phyloP scores from a whole-genome alignment of 2,113 vertebrate species.

The Indicator maculatus region DNA sequence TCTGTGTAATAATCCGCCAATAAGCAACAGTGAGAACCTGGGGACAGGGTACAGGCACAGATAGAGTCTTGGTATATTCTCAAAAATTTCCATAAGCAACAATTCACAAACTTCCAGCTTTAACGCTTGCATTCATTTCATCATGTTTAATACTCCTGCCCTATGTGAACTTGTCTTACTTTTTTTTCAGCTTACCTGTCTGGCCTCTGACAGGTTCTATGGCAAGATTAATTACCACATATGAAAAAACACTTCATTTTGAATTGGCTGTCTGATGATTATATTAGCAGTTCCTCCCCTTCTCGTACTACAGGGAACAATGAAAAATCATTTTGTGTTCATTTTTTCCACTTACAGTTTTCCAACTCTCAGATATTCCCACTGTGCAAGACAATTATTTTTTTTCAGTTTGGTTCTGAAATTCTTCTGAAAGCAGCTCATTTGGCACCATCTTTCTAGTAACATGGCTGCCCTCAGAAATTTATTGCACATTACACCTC shows the following conservation, averaged over 20 bases:
- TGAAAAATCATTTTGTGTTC: not conserved
- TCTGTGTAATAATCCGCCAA: not conserved
- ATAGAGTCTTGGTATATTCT: not conserved
- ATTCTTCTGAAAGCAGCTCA: not conserved
- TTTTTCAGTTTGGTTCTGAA: not conserved
- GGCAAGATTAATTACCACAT: not conserved
- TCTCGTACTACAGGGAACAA: not conserved
- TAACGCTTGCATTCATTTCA: not conserved
- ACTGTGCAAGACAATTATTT: not conserved
- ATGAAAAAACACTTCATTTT: not conserved
- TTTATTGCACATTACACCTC: not conserved
- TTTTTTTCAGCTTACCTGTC: not conserved
- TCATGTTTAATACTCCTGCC: not conserved
- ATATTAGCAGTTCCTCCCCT: not conserved
- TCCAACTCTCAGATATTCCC: not conserved
- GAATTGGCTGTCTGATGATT: not conserved
- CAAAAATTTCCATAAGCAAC: not conserved
- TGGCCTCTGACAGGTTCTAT: not conserved
- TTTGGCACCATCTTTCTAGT: not conserved
- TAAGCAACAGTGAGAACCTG: not conserved
- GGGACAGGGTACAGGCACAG: not conserved
- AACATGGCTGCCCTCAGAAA: not conserved
- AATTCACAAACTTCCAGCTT: not conserved
- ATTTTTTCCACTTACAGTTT: not conserved
- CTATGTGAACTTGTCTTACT: not conserved